Base-by-base conservation (phyloP, 2,888 invertebrate genomes). In the Geophilus truncorum region DNA sequence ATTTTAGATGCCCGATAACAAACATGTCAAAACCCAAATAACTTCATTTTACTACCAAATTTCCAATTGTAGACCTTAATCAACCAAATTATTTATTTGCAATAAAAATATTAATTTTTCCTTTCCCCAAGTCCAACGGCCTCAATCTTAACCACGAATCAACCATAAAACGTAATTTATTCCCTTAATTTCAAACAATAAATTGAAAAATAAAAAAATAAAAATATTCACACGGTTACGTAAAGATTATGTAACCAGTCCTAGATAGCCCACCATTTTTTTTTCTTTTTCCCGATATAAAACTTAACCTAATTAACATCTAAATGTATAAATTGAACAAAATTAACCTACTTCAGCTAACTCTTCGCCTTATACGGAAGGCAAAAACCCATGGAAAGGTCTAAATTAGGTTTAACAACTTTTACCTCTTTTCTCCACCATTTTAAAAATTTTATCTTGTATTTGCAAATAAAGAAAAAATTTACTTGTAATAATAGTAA, bases 21-120 rank as follows among this genome's bases (percentile, higher is more conserved):
- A 57, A 57, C 57, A 57, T 57, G 57, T 57, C 57, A 57, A 57
- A 40, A 57, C 57, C 57, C 57, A 57, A 57, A 57, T 57, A 18
- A 57, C 57, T 57, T 57, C 57, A 57, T 57, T 57, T 57, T 57
- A 57, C 18, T 57, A 23, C 57, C 57, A 57, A 57, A 57, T 57
- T 2, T 57, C 18, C 21, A 18, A 57, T 57, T 57, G 12, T 23
- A 57, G 57, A 10, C 57, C 21, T 57, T 57, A 57, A 57, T 57
- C 57, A 57, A 57, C 57, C 5, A 7, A 57, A 57, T 57, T 18
- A 57, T 45, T 45, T 45, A 45, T 45, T 45, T 12, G 7, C 32
- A 40, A 40, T 9, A 12, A 40, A 40, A 40, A 9, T 40, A 40
- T 40, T 12, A 40, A 40, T 32, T 32, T 32, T 32, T 32, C 9